Conservation (phyloP, 2,888 invertebrate genomes). For the Polietes domitor region DNA sequence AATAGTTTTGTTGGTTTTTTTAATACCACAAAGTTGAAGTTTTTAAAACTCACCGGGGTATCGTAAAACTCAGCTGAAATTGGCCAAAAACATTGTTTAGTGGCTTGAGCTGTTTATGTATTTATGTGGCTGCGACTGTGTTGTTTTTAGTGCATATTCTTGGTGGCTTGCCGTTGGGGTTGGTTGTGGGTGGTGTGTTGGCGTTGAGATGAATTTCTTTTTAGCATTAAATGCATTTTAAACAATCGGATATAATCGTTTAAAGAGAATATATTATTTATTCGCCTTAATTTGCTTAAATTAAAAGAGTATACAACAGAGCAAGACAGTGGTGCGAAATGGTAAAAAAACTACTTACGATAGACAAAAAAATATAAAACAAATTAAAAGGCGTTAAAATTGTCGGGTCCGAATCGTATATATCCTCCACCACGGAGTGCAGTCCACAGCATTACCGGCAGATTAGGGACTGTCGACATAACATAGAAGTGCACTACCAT, state of each 20-base stretch:
- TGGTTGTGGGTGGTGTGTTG: not conserved
- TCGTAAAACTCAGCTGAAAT: slow-evolving; percentile 43
- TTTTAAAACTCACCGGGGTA: slow-evolving; percentile 46
- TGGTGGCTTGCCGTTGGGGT: not conserved
- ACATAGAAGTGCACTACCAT: no score
- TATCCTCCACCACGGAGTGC: no score
- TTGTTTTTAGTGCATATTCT: not conserved
- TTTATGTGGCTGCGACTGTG: not conserved
- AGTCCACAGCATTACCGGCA: no score
- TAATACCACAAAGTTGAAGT: slow-evolving; percentile 23
- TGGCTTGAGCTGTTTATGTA: not conserved
- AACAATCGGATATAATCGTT: not conserved
- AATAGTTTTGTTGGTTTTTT: slow-evolving; percentile 28
- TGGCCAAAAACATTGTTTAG: slow-evolving; percentile 18
- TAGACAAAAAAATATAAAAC: no score
- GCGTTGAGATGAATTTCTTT: not conserved
- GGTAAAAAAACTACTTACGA: no score
- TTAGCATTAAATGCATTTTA: not conserved
- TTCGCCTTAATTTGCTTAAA: not conserved
- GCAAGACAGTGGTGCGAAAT: not conserved
- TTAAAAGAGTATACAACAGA: not conserved
- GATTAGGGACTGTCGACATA: no score
- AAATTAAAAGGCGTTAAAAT: no score
- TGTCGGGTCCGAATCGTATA: no score
- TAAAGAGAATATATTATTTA: not conserved